Conservation (phyloP, 1,140 invertebrate genomes). For the Vollenhovia emeryi region DNA sequence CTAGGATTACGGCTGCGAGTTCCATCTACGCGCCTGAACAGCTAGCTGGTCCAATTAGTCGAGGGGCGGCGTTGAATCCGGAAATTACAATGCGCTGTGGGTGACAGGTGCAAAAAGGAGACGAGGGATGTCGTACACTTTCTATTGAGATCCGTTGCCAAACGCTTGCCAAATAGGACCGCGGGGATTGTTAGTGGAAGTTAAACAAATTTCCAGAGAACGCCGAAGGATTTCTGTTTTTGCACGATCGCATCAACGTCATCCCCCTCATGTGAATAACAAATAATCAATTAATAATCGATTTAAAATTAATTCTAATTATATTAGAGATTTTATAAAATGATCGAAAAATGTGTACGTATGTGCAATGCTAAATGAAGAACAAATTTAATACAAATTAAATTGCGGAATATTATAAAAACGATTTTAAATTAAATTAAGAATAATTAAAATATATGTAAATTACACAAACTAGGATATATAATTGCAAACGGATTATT, state of each 20-base stretch:
- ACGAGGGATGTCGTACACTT: conserved; percentile 4
- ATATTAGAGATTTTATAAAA: not conserved
- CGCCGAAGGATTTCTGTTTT: not conserved
- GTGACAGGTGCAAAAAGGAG: conserved; percentile 55
- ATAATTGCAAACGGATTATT: not conserved
- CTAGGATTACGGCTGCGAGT: conserved; percentile 27
- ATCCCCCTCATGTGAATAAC: not conserved
- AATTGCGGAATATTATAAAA: not conserved
- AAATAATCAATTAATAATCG: not conserved
- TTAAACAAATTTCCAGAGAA: not conserved
- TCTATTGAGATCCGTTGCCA: not conserved
- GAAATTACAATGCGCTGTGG: conserved; percentile 70
- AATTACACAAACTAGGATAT: not conserved
- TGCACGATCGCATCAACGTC: not conserved
- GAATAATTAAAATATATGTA: not conserved
- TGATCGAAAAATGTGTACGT: not conserved
- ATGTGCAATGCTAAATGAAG: not conserved
- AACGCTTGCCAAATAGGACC: conserved; percentile 10
- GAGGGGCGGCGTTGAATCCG: conserved; percentile 39
- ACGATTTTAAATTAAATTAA: not conserved
- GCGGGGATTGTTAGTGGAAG: not conserved
- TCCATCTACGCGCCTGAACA: conserved; percentile 18
- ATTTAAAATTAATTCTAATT: not conserved
- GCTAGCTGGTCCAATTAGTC: conserved; percentile 66
- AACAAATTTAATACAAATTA: not conserved